Evolutionary conservation across 2,888 invertebrate genomes (phyloP), one percentile per base, ranked within the genome.

Genomic region (Athripsodes cinereus): DNA sequence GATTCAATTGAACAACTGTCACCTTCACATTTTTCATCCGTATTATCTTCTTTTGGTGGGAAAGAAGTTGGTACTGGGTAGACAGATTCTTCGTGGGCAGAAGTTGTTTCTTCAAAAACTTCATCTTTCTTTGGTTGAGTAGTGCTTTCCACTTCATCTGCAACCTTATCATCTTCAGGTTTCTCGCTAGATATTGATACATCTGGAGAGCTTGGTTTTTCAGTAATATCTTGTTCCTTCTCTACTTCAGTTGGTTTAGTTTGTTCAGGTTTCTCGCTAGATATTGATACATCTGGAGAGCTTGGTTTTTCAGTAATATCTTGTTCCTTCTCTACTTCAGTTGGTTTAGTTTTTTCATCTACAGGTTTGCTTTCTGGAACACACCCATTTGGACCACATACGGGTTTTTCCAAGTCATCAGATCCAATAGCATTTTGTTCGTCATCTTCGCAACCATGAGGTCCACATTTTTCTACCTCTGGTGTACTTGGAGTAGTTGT

Each of bases 371-470:
- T 35, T 16, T 50, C 55, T 3, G 50, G 21, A 47, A 34, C 13
- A 51, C 63, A 61, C 26, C 57, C 59, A 48, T 56, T 59, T n/a
- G 57, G 59, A 47, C 60, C 63, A 53, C 62, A 62, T 22, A 58
- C 34, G 26, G 60, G 47, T 55, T 62, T 62, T 21, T 54, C 55
- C 13, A 31, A 8, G 22, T 63, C 62, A 22, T 59, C 59, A 20
- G 47, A 52, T 47, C 61, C 59, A 22, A 57, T 35, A 31, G 58
- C 60, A 52, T 63, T 57, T 53, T 59, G 46, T 13, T 63, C 63
- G 26, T 63, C 63, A 22, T 21, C 55, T 35, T 53, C 58, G 64
- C 72, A 72, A 19, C 67, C 69, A 44, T 65, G 64, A 53, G 65
- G 51, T 13, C 66, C 70, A 65, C 72, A 72, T 46, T 67, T 64